Percentiles rank a stretch among this genome's conserved stretches.
phyloP scores from a whole-genome alignment of 2,888 invertebrate species.

The Fragum fragum region DNA sequence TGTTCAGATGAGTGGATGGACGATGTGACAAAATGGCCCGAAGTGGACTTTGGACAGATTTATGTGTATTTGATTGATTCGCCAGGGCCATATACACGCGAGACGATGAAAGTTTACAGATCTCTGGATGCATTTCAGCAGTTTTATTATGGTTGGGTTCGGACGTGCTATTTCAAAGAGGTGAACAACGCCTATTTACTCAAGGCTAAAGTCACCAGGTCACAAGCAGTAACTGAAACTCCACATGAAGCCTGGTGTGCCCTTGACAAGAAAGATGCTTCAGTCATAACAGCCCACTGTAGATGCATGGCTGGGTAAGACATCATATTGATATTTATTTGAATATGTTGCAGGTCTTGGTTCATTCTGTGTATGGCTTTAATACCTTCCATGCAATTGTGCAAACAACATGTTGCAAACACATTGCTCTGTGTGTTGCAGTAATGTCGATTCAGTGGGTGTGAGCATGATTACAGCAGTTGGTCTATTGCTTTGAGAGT shows the following conservation, averaged over 20 bases:
- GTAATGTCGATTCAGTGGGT: too few species aligned
- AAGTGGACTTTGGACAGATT: neutral
- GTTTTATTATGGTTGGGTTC: neutral
- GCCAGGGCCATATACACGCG: neutral
- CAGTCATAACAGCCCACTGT: neutral
- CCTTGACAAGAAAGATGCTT: neutral
- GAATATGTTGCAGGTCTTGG: too few species aligned
- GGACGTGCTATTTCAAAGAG: too few species aligned
- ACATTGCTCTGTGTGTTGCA: too few species aligned
- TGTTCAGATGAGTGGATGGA: neutral
- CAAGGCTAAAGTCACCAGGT: neutral
- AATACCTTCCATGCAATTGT: too few species aligned
- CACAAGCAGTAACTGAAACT: neutral
- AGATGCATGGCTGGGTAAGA: neutral
- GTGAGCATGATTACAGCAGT: too few species aligned
- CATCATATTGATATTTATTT: neutral
- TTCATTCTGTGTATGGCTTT: too few species aligned
- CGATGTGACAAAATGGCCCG: neutral
- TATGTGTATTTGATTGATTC: neutral
- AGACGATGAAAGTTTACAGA: neutral
- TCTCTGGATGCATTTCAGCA: neutral
- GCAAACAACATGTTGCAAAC: too few species aligned
- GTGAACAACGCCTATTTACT: neutral
- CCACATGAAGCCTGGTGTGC: too few species aligned
- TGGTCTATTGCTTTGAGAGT: too few species aligned